A percentile compares a stretch with the other conserved stretches of the same genome.
phyloP scores from a whole-genome alignment of 2,113 vertebrate species.

The Nyctibius bracteatus region DNA sequence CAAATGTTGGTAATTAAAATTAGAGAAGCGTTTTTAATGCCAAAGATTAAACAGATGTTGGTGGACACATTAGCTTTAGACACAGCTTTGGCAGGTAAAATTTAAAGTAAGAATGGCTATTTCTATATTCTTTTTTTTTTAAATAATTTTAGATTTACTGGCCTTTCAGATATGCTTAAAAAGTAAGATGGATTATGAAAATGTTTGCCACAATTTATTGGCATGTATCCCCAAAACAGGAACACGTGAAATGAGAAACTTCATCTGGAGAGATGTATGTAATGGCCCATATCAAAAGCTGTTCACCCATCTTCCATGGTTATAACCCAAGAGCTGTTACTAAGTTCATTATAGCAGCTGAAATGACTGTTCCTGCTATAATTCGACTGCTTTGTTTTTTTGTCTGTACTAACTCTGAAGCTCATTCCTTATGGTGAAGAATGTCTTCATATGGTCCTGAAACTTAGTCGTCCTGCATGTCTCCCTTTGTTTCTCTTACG shows the following conservation, averaged over 20 bases:
- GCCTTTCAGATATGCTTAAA: background rate
- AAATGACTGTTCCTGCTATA: background rate
- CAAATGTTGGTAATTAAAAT: background rate
- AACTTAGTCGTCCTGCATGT: background rate
- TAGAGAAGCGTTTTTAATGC: background rate
- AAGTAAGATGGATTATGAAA: background rate
- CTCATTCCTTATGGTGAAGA: background rate
- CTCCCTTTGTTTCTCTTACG: background rate
- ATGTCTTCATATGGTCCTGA: background rate
- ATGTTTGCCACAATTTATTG: background rate
- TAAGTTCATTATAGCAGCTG: background rate
- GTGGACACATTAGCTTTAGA: background rate
- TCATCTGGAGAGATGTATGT: background rate
- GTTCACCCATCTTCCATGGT: background rate
- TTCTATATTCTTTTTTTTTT: background rate
- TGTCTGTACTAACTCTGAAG: background rate
- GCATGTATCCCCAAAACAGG: background rate
- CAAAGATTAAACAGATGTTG: background rate
- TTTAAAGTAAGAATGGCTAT: background rate
- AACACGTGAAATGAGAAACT: background rate
- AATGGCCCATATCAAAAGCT: background rate
- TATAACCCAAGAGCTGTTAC: background rate
- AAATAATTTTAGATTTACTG: background rate
- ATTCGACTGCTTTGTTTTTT: background rate
- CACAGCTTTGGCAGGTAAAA: background rate